phyloP scores from a whole-genome alignment of 2,113 vertebrate genomes.

The Peromyscus californicus region DNA sequence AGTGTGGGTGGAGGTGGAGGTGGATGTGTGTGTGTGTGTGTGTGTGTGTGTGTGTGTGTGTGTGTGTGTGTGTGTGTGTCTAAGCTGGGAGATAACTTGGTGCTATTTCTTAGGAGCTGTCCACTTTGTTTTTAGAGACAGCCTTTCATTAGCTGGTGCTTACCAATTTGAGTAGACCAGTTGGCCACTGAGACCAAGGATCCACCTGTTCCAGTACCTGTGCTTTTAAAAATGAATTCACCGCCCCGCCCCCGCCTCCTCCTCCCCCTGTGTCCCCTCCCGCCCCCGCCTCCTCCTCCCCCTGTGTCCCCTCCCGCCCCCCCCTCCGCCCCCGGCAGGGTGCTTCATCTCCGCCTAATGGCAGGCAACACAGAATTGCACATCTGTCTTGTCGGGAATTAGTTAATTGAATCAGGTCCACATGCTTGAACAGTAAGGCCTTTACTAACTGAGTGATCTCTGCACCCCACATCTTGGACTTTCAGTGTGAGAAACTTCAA shows the following conservation, averaged over 20 bases:
- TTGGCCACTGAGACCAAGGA: background rate
- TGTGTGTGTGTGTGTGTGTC: no score
- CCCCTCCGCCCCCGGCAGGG: background rate
- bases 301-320: background rate
- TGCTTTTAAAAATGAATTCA: background rate
- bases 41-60: background rate
- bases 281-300: background rate
- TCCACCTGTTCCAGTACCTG: background rate
- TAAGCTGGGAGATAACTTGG: background rate
- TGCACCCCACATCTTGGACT: background rate
- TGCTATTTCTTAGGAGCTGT: background rate
- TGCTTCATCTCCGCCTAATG: background rate
- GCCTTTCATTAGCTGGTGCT: background rate
- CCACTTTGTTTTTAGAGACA: background rate
- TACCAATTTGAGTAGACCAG: background rate
- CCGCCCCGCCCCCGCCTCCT: background rate
- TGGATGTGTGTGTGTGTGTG: background rate
- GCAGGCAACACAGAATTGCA: conserved; percentile 55
- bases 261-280: no score
- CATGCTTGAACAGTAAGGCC: background rate
- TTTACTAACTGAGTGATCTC: background rate
- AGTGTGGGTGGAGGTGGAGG: background rate
- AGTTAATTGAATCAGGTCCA: conserved; percentile 79
- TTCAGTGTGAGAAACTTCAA: conserved; percentile 48
- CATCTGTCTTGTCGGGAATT: conserved; percentile 82